These are phyloP conservation scores for Pan paniscus DNA, from an alignment of 2,113 vertebrate genomes.

Conservation along the genomic window DNA sequence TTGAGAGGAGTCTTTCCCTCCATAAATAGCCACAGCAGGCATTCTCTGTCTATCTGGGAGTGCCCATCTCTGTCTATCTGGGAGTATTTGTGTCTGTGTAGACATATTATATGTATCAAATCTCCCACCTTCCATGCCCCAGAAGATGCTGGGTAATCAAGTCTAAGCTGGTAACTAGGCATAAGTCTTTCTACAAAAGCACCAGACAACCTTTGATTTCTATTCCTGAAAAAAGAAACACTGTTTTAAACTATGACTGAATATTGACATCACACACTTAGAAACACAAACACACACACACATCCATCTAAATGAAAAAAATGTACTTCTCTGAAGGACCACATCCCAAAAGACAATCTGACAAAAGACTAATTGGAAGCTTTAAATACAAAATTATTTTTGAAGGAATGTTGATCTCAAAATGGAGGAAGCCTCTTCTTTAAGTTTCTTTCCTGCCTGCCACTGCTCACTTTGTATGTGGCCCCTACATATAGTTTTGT, in stretches of 20 bases:
- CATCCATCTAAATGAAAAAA: background rate
- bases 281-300: background rate
- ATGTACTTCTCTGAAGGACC: background rate
- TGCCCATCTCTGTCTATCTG: background rate
- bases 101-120: accelerated
- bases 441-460: background rate
- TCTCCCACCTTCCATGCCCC: background rate
- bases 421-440: background rate
- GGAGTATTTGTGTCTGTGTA: accelerated
- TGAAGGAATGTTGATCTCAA: background rate
- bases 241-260: background rate
- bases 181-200: background rate
- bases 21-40: accelerated
- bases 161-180: too few species aligned
- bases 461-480: too few species aligned
- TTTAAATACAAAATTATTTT: background rate
- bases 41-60: too few species aligned
- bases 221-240: background rate
- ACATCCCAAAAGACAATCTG: background rate
- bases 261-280: too few species aligned
- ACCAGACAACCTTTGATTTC: background rate
- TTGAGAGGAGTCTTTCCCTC: background rate
- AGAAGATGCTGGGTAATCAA: too few species aligned
- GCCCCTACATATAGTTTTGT: background rate
- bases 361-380: background rate